phyloP scores from a whole-genome alignment of 30 jellyfish, hydroid and myxozoan genomes.

The Nemopilema nomurai region DNA sequence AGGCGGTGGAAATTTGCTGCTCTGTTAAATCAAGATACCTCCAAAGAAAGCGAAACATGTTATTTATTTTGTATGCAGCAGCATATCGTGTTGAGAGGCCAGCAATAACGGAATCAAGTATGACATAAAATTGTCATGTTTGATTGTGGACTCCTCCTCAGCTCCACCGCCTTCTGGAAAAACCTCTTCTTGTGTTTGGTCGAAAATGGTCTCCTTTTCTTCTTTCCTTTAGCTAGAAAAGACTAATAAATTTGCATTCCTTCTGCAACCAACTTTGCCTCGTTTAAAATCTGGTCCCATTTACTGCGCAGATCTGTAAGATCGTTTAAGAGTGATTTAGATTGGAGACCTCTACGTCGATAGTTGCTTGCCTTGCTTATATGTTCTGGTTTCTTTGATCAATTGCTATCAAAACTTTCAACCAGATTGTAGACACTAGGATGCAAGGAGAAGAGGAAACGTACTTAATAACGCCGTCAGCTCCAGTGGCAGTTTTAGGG shows the following conservation, averaged over 20 bases:
- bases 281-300: conserved; percentile 14
- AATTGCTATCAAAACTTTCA: conserved; percentile 4
- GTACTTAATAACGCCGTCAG: conserved; percentile 6
- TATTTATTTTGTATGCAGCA: not conserved
- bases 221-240: not conserved
- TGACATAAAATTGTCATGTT: not conserved
- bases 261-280: conserved; percentile 24
- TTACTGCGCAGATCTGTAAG: conserved; percentile 28
- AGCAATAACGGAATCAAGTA: conserved; percentile 5
- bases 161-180: conserved; percentile 1
- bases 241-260: not conserved
- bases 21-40: conserved; percentile 14
- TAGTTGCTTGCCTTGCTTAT: conserved; percentile 30
- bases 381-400: conserved; percentile 32
- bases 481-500: conserved; percentile 28
- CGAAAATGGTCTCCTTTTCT: not conserved
- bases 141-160: conserved; percentile 63
- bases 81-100: conserved; percentile 33
- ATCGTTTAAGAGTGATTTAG: conserved; percentile 1
- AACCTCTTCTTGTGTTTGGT: conserved; percentile 2
- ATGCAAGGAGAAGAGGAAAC: conserved; percentile 17
- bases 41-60: conserved; percentile 29
- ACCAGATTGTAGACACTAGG: conserved; percentile 16
- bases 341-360: conserved; percentile 27
- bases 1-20: conserved; percentile 21